These are phyloP conservation scores for Solenopsis fugax DNA, from an alignment of 1,140 invertebrate genomes.

Conservation along the genomic window DNA sequence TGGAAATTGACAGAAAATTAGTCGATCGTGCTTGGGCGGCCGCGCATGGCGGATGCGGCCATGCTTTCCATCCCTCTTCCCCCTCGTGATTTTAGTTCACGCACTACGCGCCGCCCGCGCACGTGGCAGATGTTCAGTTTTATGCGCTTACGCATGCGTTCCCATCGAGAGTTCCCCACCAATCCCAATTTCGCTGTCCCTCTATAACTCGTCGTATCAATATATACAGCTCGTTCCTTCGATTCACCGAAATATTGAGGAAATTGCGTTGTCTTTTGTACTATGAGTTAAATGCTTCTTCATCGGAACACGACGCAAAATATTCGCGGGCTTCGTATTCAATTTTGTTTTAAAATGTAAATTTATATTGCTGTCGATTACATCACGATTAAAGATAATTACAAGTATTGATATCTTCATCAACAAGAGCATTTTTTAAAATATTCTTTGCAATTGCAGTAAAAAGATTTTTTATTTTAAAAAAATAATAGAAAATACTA, in stretches of 20 bases:
- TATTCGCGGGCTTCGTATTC: conserved; percentile 1
- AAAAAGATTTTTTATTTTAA: not conserved
- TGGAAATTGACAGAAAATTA: conserved; percentile 36
- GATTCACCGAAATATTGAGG: conserved; percentile 15
- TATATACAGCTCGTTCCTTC: conserved; percentile 15
- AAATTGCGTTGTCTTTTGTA: not conserved
- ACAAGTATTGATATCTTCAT: not conserved
- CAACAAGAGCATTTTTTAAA: not conserved
- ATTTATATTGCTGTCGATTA: not conserved
- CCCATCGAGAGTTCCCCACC: conserved; percentile 48
- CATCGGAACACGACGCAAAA: not conserved
- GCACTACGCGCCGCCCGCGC: conserved; percentile 79
- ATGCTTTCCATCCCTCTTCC: conserved; percentile 77
- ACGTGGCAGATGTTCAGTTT: conserved; percentile 81
- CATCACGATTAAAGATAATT: not conserved
- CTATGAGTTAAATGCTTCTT: not conserved
- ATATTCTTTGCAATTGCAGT: not conserved
- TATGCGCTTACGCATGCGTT: conserved; percentile 78
- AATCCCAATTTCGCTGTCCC: conserved; percentile 42
- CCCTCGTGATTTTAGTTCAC: conserved; percentile 77
- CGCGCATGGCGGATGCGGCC: conserved; percentile 81
- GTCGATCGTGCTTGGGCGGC: conserved; percentile 12
- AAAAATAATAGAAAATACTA: not conserved
- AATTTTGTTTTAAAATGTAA: conserved; percentile 3
- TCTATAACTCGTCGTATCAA: conserved; percentile 21